Evolutionary conservation across 2,797 vertebrate genomes (phyloP), one percentile per base, ranked within the genome.

Genomic region (Erethizon dorsatum): DNA sequence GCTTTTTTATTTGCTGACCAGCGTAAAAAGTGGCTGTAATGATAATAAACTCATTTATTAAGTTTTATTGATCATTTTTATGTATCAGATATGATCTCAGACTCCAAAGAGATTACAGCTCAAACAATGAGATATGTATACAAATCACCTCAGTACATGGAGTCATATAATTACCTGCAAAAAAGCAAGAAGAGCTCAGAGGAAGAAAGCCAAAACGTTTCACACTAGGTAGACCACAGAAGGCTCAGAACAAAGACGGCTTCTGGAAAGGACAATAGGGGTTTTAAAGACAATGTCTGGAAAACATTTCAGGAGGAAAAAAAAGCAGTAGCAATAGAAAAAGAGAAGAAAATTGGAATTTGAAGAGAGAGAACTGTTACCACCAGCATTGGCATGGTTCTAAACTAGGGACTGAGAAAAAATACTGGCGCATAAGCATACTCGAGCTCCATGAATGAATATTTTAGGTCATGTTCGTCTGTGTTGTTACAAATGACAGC

Each of bases 31-130:
- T 80, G 33, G 45, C 54, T 52, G 1, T 65, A 54, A 65, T 9
- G 84, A 80, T 33, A 59, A 4, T 26, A 82, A 85, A 52, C 71
- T 77, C 59, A 90, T 47, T 71, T 57, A 77, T 18, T n/a, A 59
- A 90, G 26, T 87, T 88, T 83, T 82, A 69, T 37, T 83, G 41
- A 79, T 90, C 75, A 90, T 5, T 80, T 90, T 71, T 65, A 24
- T 71, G 9, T 86, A 77, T 86, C 77, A 94, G 56, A 67, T 80
- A 1, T 69, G 41, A 95, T 41, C 71, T 84, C 69, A 57, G 59
- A 85, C 69, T 52, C 61, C 54, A 95, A 93, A 79, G 14, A 37
- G 10, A 91, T 88, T 56, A 63, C 1, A 77, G 15, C 24, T 88
- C 56, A 69, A 90, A 94, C 0, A n/a, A 37, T 33, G 2, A 6